phyloP scores from a whole-genome alignment of 37 sponge, comb jelly and placozoan genomes.

The Lycopodina hypogea region DNA sequence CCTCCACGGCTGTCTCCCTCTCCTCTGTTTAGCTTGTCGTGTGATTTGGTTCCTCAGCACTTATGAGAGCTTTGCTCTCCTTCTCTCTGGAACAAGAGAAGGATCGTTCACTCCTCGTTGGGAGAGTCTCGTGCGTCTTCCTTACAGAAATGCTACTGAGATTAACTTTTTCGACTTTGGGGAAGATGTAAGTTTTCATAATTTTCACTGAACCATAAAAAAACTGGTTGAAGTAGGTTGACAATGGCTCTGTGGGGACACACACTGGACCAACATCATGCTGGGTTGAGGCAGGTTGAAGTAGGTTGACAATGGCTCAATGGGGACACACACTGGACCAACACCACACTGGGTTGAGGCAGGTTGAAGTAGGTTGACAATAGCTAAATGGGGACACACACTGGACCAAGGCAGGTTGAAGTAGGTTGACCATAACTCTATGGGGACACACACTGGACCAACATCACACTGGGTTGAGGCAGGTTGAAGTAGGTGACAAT shows the following conservation, averaged over 20 bases:
- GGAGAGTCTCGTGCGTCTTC: neutral
- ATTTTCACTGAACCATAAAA: no score
- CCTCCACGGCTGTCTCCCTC: no score
- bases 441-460: no score
- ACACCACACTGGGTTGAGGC: no score
- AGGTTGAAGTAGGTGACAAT: neutral
- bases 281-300: neutral
- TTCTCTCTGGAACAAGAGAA: neutral
- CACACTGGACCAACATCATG: neutral
- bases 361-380: no score
- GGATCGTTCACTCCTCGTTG: neutral
- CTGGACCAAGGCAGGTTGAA: no score
- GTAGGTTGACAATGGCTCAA: no score
- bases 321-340: neutral
- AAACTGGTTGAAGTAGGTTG: no score
- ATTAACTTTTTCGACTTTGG: slow-evolving; percentile 39
- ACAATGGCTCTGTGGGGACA: no score
- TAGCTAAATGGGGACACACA: no score
- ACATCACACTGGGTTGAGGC: no score
- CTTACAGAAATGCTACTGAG: neutral
- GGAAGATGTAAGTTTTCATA: slow-evolving; percentile 46
- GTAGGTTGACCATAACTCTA: no score
- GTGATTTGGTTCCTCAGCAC: neutral
- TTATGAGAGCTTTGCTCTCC: neutral
- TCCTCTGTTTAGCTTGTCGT: neutral